A percentile compares a stretch with the other conserved stretches of the same genome.
Evolutionary conservation across 2,888 invertebrate species (phyloP).

Genomic region (Julus scandinavius): DNA sequence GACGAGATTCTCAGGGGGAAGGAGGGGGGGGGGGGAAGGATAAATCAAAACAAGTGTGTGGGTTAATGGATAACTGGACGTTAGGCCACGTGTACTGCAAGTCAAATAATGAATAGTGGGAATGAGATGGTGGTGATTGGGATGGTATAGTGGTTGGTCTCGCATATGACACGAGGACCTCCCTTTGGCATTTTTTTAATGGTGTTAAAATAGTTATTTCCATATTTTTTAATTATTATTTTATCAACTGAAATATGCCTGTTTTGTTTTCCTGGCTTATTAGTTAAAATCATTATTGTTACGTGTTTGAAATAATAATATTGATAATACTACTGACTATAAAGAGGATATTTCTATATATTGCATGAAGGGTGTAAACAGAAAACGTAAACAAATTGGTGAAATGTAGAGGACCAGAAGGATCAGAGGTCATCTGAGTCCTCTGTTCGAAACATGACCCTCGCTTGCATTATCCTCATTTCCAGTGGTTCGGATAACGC

Average conservation of each 20-base stretch:
- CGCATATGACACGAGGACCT: not conserved
- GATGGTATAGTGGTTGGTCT: not conserved
- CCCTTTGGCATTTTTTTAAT: conserved; percentile 29
- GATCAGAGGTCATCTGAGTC: not conserved
- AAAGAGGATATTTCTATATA: not conserved
- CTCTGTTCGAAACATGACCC: not conserved
- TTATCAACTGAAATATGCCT: conserved; percentile 22
- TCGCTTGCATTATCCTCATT: not conserved
- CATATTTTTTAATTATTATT: not conserved
- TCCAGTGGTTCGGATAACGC: not conserved
- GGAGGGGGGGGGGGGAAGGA: not conserved
- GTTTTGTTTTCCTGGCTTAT: conserved; percentile 11
- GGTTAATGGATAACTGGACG: not conserved
- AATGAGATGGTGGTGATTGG: conserved; percentile 32
- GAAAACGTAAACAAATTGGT: conserved; percentile 14
- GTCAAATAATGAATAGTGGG: conserved; percentile 30
- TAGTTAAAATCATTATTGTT: not conserved
- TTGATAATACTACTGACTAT: not conserved
- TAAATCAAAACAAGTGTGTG: conserved; percentile 5
- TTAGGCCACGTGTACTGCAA: not conserved
- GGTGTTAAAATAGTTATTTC: not conserved
- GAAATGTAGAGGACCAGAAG: not conserved
- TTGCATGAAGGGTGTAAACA: not conserved
- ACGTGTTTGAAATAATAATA: not conserved
- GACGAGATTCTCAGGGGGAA: not conserved